Evolutionary conservation across 1,140 invertebrate genomes (phyloP).

Genomic region (Drosophila biarmipes): DNA sequence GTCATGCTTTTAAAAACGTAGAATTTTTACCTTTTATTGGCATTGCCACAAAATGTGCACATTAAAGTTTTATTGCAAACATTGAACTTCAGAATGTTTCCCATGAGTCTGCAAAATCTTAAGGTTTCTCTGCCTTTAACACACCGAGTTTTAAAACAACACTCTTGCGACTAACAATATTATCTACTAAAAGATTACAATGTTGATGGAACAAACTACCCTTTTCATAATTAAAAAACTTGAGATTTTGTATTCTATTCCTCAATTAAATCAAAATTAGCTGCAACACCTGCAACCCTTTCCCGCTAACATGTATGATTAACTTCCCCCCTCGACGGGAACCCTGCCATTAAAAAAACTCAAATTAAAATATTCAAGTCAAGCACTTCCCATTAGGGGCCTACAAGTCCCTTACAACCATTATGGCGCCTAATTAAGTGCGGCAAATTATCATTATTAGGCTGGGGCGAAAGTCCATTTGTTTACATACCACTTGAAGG

Average conservation of each 20-base stretch:
- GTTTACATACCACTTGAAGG: conserved; percentile 89
- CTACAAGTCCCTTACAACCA: conserved; percentile 38
- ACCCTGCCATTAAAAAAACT: conserved; percentile 19
- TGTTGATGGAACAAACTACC: too few species aligned
- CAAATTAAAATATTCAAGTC: conserved; percentile 48
- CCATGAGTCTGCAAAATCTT: neutral
- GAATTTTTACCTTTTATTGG: conserved; percentile 1
- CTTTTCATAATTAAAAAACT: too few species aligned
- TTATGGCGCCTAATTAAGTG: conserved; percentile 53
- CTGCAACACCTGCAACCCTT: conserved; percentile 2
- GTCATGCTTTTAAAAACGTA: neutral
- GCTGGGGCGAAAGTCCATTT: conserved; percentile 14
- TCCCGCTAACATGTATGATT: neutral
- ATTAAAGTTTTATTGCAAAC: conserved; percentile 12
- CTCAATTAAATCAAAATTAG: conserved; percentile 13
- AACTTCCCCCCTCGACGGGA: neutral
- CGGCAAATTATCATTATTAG: conserved; percentile 49
- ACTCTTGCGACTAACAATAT: too few species aligned
- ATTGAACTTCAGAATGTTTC: conserved; percentile 1
- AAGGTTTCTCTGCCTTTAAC: neutral
- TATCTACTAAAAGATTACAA: neutral
- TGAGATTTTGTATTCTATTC: too few species aligned
- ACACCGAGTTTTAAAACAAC: neutral
- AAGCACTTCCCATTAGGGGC: conserved; percentile 34
- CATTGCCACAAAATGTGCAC: neutral